These are phyloP conservation scores for Carlito syrichta DNA, from an alignment of 2,113 vertebrate species.

Conservation along the genomic window DNA sequence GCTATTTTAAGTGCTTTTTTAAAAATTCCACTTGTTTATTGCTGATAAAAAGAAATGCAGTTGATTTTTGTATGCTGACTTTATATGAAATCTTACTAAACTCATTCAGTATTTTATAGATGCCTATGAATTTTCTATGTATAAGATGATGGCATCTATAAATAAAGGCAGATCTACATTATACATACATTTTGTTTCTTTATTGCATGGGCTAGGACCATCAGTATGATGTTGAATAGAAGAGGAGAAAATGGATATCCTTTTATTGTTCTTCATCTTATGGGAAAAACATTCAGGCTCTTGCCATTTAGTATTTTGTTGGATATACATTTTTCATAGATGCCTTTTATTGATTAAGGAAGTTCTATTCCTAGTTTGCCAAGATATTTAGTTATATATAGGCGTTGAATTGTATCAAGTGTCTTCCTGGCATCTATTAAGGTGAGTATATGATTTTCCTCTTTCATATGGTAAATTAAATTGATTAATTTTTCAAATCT, in stretches of 20 bases:
- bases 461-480: neutral
- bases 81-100: neutral
- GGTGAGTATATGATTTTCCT: neutral
- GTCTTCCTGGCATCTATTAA: neutral
- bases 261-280: neutral
- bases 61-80: neutral
- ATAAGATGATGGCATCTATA: neutral
- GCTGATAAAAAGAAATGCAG: neutral
- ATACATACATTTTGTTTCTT: neutral
- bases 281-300: neutral
- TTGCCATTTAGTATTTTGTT: neutral
- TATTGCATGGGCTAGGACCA: neutral
- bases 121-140: neutral
- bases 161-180: neutral
- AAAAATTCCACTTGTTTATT: neutral
- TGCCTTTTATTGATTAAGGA: neutral
- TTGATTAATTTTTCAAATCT: neutral
- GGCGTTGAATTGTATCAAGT: neutral
- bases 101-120: neutral
- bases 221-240: neutral
- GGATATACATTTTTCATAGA: neutral
- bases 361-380: neutral
- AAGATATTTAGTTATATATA: neutral
- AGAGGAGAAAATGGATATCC: neutral
- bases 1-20: neutral